These are phyloP conservation scores for Diploptera punctata DNA, from an alignment of 2,888 invertebrate species.

Conservation along the genomic window DNA sequence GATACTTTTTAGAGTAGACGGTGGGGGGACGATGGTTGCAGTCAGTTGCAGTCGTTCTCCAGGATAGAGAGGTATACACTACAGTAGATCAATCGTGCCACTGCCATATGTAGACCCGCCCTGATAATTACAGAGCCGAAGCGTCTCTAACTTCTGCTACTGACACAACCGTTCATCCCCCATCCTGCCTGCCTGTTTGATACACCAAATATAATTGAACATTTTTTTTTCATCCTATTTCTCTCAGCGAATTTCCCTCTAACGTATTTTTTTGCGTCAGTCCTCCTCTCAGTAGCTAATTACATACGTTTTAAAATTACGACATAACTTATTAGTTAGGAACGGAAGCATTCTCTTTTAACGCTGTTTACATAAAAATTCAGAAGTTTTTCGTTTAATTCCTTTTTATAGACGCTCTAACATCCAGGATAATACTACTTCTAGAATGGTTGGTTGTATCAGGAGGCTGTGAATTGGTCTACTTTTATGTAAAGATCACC, in stretches of 20 bases:
- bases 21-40: background rate
- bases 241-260: background rate
- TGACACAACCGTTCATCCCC: constrained; percentile 13
- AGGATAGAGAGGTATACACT: background rate
- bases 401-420: too few species aligned
- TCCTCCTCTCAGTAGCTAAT: too few species aligned
- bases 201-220: constrained; percentile 2
- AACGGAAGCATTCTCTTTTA: too few species aligned
- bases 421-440: too few species aligned
- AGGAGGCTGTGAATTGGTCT: too few species aligned
- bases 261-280: too few species aligned
- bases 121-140: constrained; percentile 21
- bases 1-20: background rate
- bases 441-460: too few species aligned
- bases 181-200: background rate
- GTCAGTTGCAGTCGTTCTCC: background rate
- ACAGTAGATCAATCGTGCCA: constrained; percentile 7
- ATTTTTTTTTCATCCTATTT: background rate
- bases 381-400: too few species aligned
- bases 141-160: constrained; percentile 20
- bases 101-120: constrained; percentile 6
- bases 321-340: too few species aligned
- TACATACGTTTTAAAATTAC: too few species aligned
- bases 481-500: too few species aligned
- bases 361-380: too few species aligned